These are phyloP conservation scores for Hoplodrina ambigua DNA, from an alignment of 2,888 invertebrate species.

Conservation along the genomic window DNA sequence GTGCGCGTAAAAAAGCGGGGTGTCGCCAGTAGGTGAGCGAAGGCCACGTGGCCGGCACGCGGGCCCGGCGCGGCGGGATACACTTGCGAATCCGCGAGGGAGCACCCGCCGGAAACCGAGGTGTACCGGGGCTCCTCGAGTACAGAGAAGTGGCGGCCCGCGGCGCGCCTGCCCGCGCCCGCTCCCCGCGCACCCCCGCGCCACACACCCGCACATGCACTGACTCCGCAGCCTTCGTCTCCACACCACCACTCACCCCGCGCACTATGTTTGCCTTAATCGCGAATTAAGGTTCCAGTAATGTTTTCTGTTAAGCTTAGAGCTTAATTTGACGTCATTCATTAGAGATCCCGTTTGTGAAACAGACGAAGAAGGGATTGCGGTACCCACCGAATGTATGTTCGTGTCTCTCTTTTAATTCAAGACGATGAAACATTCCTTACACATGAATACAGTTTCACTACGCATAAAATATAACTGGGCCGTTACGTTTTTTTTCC, in stretches of 20 bases:
- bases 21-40: conserved; percentile 77
- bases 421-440: conserved; percentile 32
- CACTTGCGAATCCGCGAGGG: conserved; percentile 87
- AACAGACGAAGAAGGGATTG: conserved; percentile 70
- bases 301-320: conserved; percentile 88
- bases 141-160: conserved; percentile 89
- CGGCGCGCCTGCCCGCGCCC: conserved; percentile 81
- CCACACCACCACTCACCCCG: conserved; percentile 89
- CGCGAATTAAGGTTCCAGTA: conserved; percentile 89
- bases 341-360: conserved; percentile 79
- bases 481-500: not conserved
- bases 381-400: conserved; percentile 63
- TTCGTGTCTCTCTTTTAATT: conserved; percentile 39
- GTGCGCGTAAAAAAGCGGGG: conserved; percentile 78
- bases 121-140: conserved; percentile 90
- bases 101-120: conserved; percentile 89
- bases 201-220: conserved; percentile 83
- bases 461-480: conserved; percentile 6
- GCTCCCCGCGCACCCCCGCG: conserved; percentile 74
- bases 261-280: conserved; percentile 90
- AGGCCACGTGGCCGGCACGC: conserved; percentile 87
- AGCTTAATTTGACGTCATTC: conserved; percentile 87
- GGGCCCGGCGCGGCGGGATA: conserved; percentile 79
- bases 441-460: conserved; percentile 8
- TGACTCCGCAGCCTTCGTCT: conserved; percentile 86